Base-by-base conservation (phyloP, 2,113 vertebrate genomes). In the Rhinoptilus africanus region DNA sequence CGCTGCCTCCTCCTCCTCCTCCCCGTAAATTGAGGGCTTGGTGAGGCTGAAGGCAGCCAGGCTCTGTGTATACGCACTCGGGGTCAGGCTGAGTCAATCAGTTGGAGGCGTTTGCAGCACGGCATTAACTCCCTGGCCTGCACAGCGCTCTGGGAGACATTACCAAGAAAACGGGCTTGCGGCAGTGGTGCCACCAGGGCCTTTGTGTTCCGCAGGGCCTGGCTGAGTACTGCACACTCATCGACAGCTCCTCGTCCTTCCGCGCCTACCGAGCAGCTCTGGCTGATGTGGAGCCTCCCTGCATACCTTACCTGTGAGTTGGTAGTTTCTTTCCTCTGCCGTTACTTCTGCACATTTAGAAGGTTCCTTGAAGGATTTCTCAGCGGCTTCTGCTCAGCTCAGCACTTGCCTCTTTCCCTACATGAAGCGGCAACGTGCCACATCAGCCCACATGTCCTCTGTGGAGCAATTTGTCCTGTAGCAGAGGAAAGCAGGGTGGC, bases 191-290 rank as follows among this genome's bases (percentile, higher is more conserved):
- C 48, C 47, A 83, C 3, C 14, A 0, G 3, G 13, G 85, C 30
- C 4, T 87, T 73, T 96, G 69, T 96, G 56, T 96, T 45, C 68
- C 47, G 6, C 71, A 99, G 98, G 99, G 99, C 85, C 97, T 99
- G 97, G 99, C 99, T 18, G 99, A 99, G 95, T 99, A 99, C 98
- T 99, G 99, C 98, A 99, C 99, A 0, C 98, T 99, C 96, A 99
- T 99, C 1, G 99, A 99, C 98, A 99, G 99, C 97, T 99, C 99
- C 9, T 99, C 99, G 2, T 99, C 99, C 94, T 99, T 99, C 98
- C 98, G 99, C 10, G 99, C 99, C 23, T 99, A 99, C 96, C 98
- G 99, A 79, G 99, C 99, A 0, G 99, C 99, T n/a, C 98, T 99
- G 85, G 98, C 99, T 1, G 99, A 99, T 8, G 99, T 99, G 87